phyloP scores from a whole-genome alignment of 2,113 vertebrate genomes.

The Thomomys bottae region DNA sequence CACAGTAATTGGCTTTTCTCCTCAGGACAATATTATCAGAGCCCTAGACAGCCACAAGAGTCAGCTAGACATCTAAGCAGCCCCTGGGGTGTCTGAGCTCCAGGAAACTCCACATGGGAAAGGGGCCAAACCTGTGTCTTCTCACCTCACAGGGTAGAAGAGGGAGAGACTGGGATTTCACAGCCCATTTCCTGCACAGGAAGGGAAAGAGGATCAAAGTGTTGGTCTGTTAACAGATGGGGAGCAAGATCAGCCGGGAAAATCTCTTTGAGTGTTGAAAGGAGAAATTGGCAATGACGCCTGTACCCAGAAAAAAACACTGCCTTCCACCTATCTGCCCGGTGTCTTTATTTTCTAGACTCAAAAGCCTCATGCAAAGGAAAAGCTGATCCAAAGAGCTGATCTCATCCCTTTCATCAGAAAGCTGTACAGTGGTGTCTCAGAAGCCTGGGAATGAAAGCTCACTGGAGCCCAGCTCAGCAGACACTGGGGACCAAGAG shows the following conservation, averaged over 20 bases:
- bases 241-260: slow-evolving; percentile 25
- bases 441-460: slow-evolving; percentile 5
- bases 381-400: slow-evolving; percentile 12
- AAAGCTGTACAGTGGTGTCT: not conserved
- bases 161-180: not conserved
- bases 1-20: slow-evolving; percentile 38
- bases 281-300: not conserved
- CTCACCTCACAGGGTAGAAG: not conserved
- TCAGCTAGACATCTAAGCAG: not conserved
- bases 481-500: not conserved
- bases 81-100: not conserved
- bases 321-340: slow-evolving; percentile 26
- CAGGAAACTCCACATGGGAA: not conserved
- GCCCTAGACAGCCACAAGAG: not conserved
- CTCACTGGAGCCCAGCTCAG: not conserved
- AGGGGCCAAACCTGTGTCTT: not conserved
- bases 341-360: slow-evolving; percentile 40
- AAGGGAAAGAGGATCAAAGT: slow-evolving; percentile 48
- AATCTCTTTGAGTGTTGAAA: slow-evolving; percentile 48
- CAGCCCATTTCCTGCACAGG: slow-evolving; percentile 17
- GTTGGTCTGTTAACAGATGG: slow-evolving; percentile 46
- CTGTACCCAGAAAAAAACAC: not conserved
- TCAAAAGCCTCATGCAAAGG: not conserved
- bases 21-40: not conserved
- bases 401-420: not conserved